These are phyloP conservation scores for Hirtodrosophila confusa DNA, from an alignment of 2,888 invertebrate species.

Conservation along the genomic window DNA sequence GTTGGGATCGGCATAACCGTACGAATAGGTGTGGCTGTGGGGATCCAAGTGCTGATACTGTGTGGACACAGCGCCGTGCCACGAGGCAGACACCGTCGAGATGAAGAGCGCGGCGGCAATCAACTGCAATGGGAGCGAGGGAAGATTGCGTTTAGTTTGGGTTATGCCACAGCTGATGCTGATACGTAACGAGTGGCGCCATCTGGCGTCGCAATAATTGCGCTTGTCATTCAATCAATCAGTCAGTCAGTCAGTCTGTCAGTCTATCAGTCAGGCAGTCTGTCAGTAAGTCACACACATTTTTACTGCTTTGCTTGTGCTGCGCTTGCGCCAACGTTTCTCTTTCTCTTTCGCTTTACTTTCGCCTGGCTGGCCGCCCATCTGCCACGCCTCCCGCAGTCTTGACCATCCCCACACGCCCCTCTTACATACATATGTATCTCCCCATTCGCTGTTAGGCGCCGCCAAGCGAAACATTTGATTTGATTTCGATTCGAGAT, in stretches of 20 bases:
- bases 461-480: conserved; percentile 65
- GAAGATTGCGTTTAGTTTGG: background rate
- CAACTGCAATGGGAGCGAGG: conserved; percentile 62
- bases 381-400: conserved; percentile 21
- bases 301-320: conserved; percentile 25
- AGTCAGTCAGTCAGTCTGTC: conserved; percentile 20
- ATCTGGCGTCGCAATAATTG: conserved; percentile 31
- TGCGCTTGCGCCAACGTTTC: conserved; percentile 38
- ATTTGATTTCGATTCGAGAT: conserved; percentile 65
- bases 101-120: conserved; percentile 82
- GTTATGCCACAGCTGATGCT: conserved; percentile 18
- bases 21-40: conserved; percentile 86
- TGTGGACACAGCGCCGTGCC: conserved; percentile 84
- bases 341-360: conserved; percentile 45
- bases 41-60: conserved; percentile 87
- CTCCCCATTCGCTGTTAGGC: conserved; percentile 25
- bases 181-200: conserved; percentile 39
- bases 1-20: conserved; percentile 88
- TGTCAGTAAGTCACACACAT: background rate
- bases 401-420: conserved; percentile 28
- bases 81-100: conserved; percentile 82
- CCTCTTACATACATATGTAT: conserved; percentile 7
- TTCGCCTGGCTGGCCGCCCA: conserved; percentile 19
- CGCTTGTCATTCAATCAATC: conserved; percentile 39
- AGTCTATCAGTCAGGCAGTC: conserved; percentile 6